Evolutionary conservation across 1,140 invertebrate genomes (phyloP), one percentile per base, ranked within the genome.

Genomic region (Paralvinella palmiformis): DNA sequence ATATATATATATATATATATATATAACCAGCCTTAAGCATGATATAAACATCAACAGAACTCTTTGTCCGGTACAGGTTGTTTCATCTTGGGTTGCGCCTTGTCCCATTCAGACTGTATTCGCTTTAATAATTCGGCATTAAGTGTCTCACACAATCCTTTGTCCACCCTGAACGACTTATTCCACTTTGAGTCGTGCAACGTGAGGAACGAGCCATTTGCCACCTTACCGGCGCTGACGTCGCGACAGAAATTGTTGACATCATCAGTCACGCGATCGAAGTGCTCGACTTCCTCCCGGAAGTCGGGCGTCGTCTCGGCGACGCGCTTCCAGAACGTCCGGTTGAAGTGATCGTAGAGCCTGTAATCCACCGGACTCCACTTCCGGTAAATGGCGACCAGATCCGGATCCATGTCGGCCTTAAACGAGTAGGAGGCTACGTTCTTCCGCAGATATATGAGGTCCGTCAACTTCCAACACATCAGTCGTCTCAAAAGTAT

Each of bases 381-480:
- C 27, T 13, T 17, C 22, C 33, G 29, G 20, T 57, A 57, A 20
- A 31, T 36, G 5, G 27, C 27, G 24, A 57, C 15, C 27, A 57
- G 27, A 2, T 57, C 6, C 33, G 29, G 20, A 32, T 31, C 29
- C 6, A 57, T 57, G 7, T 5, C 17, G 7, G 15, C 13, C 3
- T 32, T 27, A 6, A 36, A 20, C 33, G 29, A 31, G 27, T 31
- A 3, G 4, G 55, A 32, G 29, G 27, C 20, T 4, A 32, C 33
- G 33, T 57, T 57, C 13, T 20, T 57, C 24, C 55, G 55, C 2
- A 72, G 29, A 59, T 72, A 74, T 0, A 82, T 63, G 4, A 85
- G 71, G 64, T 84, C 77, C 44, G 79, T 74, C 7, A 81, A 60
- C 22, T 76, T 70, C 84, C 84, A 85, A 59, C 81, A 83, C 33